These are phyloP conservation scores for Teleogryllus occipitalis DNA, from an alignment of 1,140 invertebrate species.

Conservation along the genomic window DNA sequence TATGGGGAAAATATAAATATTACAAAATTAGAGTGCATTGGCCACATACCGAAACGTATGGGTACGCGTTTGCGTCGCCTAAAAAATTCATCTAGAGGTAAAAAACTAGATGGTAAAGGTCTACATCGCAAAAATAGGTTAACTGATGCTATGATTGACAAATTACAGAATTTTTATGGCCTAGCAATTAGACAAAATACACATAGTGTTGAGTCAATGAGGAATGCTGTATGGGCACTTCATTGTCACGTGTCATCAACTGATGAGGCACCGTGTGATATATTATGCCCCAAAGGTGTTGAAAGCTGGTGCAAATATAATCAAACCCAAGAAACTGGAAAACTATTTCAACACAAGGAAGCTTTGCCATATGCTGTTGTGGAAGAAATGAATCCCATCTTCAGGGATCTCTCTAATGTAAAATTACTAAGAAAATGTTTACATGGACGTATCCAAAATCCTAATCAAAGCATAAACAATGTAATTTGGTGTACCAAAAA, in stretches of 20 bases:
- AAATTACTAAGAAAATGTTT: slow-evolving; percentile 26
- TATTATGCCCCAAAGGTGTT: slow-evolving; percentile 29
- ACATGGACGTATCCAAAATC: slow-evolving; percentile 24
- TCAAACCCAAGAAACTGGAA: slow-evolving; percentile 24
- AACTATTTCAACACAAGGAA: slow-evolving; percentile 18
- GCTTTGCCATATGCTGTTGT: no score
- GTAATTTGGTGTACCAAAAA: slow-evolving; percentile 26
- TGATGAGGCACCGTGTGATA: slow-evolving; percentile 24
- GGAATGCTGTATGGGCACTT: slow-evolving; percentile 24
- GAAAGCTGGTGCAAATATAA: slow-evolving; percentile 32
- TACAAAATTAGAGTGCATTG: background rate
- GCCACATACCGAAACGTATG: background rate
- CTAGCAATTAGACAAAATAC: slow-evolving; percentile 25
- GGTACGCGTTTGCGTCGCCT: background rate
- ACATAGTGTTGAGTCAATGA: slow-evolving; percentile 21
- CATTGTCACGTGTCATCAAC: slow-evolving; percentile 24
- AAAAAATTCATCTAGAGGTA: background rate
- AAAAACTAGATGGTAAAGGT: background rate
- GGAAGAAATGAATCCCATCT: no score
- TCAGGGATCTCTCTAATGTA: slow-evolving; percentile 20
- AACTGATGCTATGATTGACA: slow-evolving; percentile 21
- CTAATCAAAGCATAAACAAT: slow-evolving; percentile 24
- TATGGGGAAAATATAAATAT: background rate
- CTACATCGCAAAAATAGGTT: slow-evolving; percentile 21
- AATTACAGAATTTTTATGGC: no score